Base-by-base conservation (phyloP, 2,113 vertebrate genomes). In the Eidolon helvum region DNA sequence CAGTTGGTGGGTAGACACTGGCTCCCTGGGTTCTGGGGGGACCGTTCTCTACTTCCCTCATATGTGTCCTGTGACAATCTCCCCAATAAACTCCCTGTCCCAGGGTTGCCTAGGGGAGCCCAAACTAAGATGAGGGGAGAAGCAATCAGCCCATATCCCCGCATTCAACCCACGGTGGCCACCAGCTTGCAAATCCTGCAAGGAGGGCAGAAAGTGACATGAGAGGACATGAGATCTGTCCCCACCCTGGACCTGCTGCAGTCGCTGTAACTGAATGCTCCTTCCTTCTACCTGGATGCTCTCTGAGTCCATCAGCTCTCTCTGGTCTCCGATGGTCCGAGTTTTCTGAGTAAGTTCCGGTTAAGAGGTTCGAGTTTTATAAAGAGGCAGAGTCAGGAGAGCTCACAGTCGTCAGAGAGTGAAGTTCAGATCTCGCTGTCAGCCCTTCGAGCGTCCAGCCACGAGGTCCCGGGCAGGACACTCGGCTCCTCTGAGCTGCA, bases 1-100 rank as follows among this genome's bases (percentile, higher is more conserved):
- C 1, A 2, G 35, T 33, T 0, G 0, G 63, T 19, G 45, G 71
- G 10, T 30, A 19, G 35, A 55, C 2, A 10, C 10, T 0, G 0
- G 15, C 10, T 3, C 38, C 2, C 15, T 38, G 40, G 30, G 18
- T 53, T 71, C 63, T 15, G 3, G 6, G n/a, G 45, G n/a, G 1
- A 18, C 2, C 0, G 21, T 16, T 22, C 28, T 10, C 40, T 21
- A 63, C 55, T n/a, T 19, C 33, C 66, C 10, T 3, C 0, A 0
- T 0, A 0, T 28, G 63, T n/a, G 35, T 61, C 69, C 78, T 55
- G 35, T 71, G 35, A 24, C 26, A 63, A 26, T 5, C 59, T 40
- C 33, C 5, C 4, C 8, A 4, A 65, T 12, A 85, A 33, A 18
- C 11, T 6, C 24, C 55, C 7, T 16, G 12, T 48, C 45, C 35